Conservation (phyloP, 2,113 vertebrate genomes). For the Sialia sialis region DNA sequence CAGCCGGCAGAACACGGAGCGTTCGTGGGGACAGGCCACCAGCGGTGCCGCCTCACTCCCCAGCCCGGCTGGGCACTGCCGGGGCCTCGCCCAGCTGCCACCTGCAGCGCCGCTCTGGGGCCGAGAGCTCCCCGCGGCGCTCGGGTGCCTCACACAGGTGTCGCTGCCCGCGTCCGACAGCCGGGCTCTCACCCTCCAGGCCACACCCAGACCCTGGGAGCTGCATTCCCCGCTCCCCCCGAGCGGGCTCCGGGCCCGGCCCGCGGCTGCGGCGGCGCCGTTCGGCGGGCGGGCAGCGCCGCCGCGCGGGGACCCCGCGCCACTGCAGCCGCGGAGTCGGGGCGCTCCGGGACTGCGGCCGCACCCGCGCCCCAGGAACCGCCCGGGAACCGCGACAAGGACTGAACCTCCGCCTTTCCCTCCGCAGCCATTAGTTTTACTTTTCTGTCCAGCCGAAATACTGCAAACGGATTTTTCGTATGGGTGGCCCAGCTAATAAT, state of each 20-base stretch:
- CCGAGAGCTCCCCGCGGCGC: fast-evolving
- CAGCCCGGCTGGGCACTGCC: fast-evolving
- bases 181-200: neutral
- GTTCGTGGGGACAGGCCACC: fast-evolving
- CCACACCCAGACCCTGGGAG: neutral
- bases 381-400: fast-evolving
- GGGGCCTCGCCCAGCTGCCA: fast-evolving
- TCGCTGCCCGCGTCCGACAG: neutral
- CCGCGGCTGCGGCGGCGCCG: neutral
- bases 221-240: fast-evolving
- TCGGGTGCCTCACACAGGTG: neutral
- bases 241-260: neutral
- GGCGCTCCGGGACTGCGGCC: neutral
- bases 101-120: fast-evolving
- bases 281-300: neutral
- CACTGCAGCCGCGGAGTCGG: neutral
- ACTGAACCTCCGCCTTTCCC: neutral
- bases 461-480: neutral
- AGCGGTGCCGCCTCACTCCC: fast-evolving
- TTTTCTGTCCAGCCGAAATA: neutral
- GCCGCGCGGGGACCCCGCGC: neutral
- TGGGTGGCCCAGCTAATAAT: neutral
- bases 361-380: neutral
- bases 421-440: neutral
- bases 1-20: neutral